These are phyloP conservation scores for Gnatocerus cornutus DNA, from an alignment of 2,888 invertebrate species.

Conservation along the genomic window DNA sequence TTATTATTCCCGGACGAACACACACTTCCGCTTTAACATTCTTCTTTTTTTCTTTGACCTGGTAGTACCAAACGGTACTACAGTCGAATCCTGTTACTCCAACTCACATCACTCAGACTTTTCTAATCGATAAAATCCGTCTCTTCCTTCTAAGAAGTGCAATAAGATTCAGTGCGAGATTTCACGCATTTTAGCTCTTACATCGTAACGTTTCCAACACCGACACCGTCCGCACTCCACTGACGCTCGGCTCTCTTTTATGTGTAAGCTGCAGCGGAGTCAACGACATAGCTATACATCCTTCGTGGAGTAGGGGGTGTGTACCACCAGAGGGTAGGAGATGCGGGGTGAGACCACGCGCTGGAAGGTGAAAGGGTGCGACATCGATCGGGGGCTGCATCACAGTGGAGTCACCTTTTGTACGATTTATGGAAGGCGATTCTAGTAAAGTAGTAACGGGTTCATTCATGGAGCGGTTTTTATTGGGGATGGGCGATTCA, in stretches of 20 bases:
- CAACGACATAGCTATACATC: constrained; percentile 56
- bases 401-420: constrained; percentile 27
- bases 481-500: too few species aligned
- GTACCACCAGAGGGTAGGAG: constrained; percentile 49
- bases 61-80: constrained; percentile 33
- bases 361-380: constrained; percentile 7
- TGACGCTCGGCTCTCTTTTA: constrained; percentile 54
- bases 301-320: constrained; percentile 54
- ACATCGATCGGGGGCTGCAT: constrained; percentile 26
- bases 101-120: constrained; percentile 29
- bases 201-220: constrained; percentile 38
- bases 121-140: background rate
- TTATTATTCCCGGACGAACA: constrained; percentile 17
- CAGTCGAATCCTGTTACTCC: constrained; percentile 12
- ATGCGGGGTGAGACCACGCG: constrained; percentile 39
- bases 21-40: constrained; percentile 30
- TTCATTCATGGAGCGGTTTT: constrained; percentile 39
- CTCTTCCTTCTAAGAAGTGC: constrained; percentile 16
- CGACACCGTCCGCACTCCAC: constrained; percentile 45
- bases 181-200: constrained; percentile 10
- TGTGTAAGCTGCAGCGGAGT: constrained; percentile 53
- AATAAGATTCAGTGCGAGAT: background rate
- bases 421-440: background rate
- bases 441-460: constrained; percentile 24
- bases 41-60: constrained; percentile 12